Percentiles rank a stretch among this genome's conserved stretches.
phyloP scores from a whole-genome alignment of 2,888 invertebrate species.

The Phoenoteleia sp. region DNA sequence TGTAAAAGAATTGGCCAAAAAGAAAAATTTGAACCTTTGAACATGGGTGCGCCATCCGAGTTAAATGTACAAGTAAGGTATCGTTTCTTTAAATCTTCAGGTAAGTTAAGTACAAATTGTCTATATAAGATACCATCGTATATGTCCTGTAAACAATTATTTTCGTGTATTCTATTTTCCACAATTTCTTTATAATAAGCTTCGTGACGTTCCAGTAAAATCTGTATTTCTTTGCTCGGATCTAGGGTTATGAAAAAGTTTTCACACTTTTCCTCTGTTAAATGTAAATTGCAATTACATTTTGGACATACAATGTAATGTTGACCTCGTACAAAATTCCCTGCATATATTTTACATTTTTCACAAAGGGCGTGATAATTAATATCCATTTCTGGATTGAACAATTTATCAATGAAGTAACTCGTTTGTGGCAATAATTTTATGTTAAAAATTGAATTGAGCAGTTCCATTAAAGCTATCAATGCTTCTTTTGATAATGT shows the following conservation, averaged over 20 bases:
- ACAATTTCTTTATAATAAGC: not conserved
- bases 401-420: conserved; percentile 3
- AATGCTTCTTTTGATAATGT: not conserved
- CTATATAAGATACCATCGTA: not conserved
- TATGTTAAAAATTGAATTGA: not conserved
- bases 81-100: not conserved
- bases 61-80: not conserved
- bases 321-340: not conserved
- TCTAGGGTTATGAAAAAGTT: not conserved
- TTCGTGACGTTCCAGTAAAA: not conserved
- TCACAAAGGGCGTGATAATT: not conserved
- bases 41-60: not conserved
- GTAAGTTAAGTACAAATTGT: not conserved
- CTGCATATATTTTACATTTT: not conserved
- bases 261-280: not conserved
- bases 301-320: not conserved
- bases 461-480: not conserved
- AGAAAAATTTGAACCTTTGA: not conserved
- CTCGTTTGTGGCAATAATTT: not conserved
- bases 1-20: not conserved
- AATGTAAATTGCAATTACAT: not conserved
- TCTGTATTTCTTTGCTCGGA: not conserved
- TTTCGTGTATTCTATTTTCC: not conserved
- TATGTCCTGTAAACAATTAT: not conserved
- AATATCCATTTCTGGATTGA: not conserved